These are phyloP conservation scores for Cerastoderma edule DNA, from an alignment of 2,888 invertebrate species.

Conservation along the genomic window DNA sequence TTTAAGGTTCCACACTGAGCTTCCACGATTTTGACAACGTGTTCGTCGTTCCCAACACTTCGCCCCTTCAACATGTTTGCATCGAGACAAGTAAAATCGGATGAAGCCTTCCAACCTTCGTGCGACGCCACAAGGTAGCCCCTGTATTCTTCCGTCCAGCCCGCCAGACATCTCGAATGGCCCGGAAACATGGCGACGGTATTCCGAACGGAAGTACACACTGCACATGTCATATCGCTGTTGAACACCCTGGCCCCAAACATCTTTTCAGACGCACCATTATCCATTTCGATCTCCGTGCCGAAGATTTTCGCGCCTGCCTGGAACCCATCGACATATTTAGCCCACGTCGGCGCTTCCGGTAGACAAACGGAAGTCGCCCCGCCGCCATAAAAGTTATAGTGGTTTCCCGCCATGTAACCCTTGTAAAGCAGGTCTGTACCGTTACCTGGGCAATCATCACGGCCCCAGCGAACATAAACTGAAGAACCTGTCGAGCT, in stretches of 20 bases:
- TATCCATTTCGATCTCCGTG: conserved; percentile 5
- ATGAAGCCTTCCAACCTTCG: conserved; percentile 8
- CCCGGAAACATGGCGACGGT: conserved; percentile 37
- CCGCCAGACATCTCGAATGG: conserved; percentile 19
- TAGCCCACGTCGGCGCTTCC: conserved; percentile 25
- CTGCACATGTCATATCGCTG: conserved; percentile 30
- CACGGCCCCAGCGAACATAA: conserved; percentile 5
- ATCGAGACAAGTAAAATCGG: conserved; percentile 37
- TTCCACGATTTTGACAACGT: conserved; percentile 30
- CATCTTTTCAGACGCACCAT: neutral
- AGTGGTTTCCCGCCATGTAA: conserved; percentile 4
- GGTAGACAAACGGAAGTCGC: neutral
- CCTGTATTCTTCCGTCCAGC: conserved; percentile 27
- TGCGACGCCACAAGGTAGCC: conserved; percentile 21
- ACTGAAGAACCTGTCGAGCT: too few species aligned
- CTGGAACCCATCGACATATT: conserved; percentile 20
- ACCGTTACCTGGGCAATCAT: conserved; percentile 9
- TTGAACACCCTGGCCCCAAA: conserved; percentile 23
- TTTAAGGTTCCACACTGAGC: conserved; percentile 26
- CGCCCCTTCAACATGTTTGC: conserved; percentile 12
- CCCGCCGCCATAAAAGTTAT: neutral
- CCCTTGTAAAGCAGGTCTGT: conserved; percentile 10
- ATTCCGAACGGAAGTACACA: conserved; percentile 21
- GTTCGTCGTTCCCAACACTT: conserved; percentile 12
- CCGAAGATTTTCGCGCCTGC: conserved; percentile 4